Percentiles rank a stretch among this genome's conserved stretches.
Conservation (phyloP, 2,888 invertebrate species). For the Nomada ferruginata region DNA sequence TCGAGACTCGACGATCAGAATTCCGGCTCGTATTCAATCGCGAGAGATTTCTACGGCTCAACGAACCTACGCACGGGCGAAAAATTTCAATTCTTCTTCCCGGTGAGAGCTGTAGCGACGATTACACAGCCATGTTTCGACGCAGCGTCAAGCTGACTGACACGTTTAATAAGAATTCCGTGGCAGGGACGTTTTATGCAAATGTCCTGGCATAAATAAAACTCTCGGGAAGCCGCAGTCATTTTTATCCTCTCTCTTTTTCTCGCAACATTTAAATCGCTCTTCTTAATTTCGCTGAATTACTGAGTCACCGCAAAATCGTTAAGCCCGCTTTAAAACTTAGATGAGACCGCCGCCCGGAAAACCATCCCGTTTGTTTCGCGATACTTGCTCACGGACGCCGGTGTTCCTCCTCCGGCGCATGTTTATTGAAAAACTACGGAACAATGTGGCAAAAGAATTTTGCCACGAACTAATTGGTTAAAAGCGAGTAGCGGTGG, state of each 20-base stretch:
- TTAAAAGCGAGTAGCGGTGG: too few relatives aligned
- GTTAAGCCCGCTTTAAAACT: constrained; percentile 21
- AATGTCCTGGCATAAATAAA: constrained; percentile 44
- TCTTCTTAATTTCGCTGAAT: constrained; percentile 39
- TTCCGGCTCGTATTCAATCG: constrained; percentile 28
- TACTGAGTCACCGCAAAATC: constrained; percentile 26
- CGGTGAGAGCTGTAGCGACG: background rate
- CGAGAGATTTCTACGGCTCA: background rate
- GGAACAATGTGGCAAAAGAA: background rate
- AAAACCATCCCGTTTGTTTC: background rate
- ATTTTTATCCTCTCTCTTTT: background rate
- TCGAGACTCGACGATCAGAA: background rate
- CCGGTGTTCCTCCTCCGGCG: background rate
- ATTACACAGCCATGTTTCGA: constrained; percentile 4
- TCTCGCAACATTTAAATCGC: constrained; percentile 18
- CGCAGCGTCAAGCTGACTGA: background rate
- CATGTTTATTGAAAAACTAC: background rate
- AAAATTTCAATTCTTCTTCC: constrained; percentile 9
- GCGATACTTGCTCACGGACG: background rate
- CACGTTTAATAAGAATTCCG: constrained; percentile 43
- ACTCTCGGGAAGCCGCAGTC: background rate
- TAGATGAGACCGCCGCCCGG: background rate
- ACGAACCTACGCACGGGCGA: background rate
- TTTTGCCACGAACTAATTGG: too few relatives aligned
- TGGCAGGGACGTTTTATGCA: constrained; percentile 34